These are phyloP conservation scores for Pocota personata DNA, from an alignment of 2,888 invertebrate species.

Conservation along the genomic window DNA sequence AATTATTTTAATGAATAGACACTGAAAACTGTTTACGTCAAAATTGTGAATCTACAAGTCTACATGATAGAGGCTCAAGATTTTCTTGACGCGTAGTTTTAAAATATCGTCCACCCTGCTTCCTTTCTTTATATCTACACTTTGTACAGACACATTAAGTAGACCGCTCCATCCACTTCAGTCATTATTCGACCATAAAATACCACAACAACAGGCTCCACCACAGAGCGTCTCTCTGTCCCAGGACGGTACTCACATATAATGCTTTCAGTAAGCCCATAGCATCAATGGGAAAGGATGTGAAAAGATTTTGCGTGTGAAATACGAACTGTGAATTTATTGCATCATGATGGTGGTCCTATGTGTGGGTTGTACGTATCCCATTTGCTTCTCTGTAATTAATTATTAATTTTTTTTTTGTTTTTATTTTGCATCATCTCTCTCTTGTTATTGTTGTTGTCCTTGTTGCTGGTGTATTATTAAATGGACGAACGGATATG, in stretches of 20 bases:
- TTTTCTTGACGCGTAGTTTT: no score
- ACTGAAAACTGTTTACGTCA: no score
- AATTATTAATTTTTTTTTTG: constrained; percentile 9
- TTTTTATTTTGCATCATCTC: not conserved
- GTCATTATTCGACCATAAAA: constrained; percentile 16
- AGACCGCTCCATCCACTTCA: not conserved
- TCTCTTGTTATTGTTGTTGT: not conserved
- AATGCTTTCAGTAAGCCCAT: not conserved
- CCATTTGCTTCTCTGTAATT: constrained; percentile 20
- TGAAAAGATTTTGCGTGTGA: constrained; percentile 25
- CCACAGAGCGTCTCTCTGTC: not conserved
- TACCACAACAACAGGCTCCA: not conserved
- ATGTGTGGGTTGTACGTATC: not conserved
- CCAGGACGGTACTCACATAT: not conserved
- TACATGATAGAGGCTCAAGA: no score
- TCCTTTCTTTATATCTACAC: not conserved
- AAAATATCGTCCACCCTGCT: no score
- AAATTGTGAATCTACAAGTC: no score
- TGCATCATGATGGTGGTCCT: constrained; percentile 8
- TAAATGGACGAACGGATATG: not conserved
- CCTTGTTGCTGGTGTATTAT: not conserved
- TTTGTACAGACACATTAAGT: not conserved
- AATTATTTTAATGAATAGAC: no score
- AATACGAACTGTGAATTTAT: constrained; percentile 33
- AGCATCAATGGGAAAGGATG: constrained; percentile 1